Percentiles rank a stretch among this genome's conserved stretches.
These are phyloP conservation scores for Myocastor coypus DNA, from an alignment of 2,113 vertebrate genomes.

Conservation along the genomic window DNA sequence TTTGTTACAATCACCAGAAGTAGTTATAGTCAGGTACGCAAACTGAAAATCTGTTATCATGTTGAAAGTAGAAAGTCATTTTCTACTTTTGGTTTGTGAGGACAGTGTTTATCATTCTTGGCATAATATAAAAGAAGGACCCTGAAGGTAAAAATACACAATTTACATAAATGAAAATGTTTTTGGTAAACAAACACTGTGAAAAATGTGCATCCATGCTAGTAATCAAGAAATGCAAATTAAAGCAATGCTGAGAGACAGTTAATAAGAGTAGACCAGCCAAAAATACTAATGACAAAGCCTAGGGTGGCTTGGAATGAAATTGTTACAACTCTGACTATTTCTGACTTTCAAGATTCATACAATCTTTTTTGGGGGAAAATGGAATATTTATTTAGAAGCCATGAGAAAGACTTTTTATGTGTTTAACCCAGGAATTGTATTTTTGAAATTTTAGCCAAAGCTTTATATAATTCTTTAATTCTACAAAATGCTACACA, in stretches of 20 bases:
- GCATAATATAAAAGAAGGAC: constrained; percentile 65
- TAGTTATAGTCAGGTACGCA: not conserved
- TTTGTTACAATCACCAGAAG: constrained; percentile 36
- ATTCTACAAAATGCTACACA: constrained; percentile 55
- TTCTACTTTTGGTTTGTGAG: constrained; percentile 27
- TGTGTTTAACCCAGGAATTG: constrained; percentile 44
- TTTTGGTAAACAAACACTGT: constrained; percentile 58
- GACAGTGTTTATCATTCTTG: constrained; percentile 59
- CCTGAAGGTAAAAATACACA: constrained; percentile 41
- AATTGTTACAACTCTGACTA: constrained; percentile 25
- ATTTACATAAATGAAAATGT: constrained; percentile 67
- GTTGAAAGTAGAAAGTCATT: constrained; percentile 57
- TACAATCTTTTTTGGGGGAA: not conserved
- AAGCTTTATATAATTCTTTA: not conserved
- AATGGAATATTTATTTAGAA: constrained; percentile 55
- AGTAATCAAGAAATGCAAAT: constrained; percentile 74
- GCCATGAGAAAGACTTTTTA: not conserved
- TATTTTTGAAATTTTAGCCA: constrained; percentile 29
- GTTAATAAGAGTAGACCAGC: constrained; percentile 29
- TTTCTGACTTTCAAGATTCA: constrained; percentile 39
- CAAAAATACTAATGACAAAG: constrained; percentile 70
- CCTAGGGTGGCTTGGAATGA: constrained; percentile 49
- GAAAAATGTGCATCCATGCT: constrained; percentile 63
- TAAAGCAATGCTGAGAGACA: constrained; percentile 56
- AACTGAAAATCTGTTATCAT: constrained; percentile 36